Evolutionary conservation across 1,140 invertebrate species (phyloP).

Genomic region (Zophobas morio): DNA sequence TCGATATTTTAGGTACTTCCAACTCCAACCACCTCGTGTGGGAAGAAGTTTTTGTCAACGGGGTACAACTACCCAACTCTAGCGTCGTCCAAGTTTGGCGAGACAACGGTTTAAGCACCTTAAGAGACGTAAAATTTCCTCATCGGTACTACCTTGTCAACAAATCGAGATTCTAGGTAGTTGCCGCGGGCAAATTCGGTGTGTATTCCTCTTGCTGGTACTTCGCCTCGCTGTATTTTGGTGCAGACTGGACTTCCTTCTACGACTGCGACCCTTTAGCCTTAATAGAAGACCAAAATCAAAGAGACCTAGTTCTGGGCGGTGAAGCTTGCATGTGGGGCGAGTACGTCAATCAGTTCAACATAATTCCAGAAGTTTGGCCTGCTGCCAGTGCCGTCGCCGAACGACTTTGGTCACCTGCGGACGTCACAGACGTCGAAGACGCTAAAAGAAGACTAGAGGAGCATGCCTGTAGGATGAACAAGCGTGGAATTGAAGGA

Average conservation of each 20-base stretch:
- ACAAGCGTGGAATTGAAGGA: conserved; percentile 79
- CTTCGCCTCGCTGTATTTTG: conserved; percentile 80
- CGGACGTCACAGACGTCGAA: conserved; percentile 55
- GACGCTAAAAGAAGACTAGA: conserved; percentile 74
- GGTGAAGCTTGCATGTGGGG: conserved; percentile 95
- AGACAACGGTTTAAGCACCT: background rate
- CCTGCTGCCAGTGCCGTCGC: conserved; percentile 87
- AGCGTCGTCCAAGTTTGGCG: conserved; percentile 69
- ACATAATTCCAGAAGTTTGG: conserved; percentile 77
- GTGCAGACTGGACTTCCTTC: conserved; percentile 83
- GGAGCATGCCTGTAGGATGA: conserved; percentile 89
- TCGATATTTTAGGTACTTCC: conserved; percentile 70
- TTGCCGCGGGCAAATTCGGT: conserved; percentile 73
- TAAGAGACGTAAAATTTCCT: background rate
- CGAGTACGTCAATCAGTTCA: conserved; percentile 83
- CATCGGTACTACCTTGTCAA: too few relatives aligned
- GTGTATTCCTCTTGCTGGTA: conserved; percentile 90
- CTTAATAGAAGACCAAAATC: conserved; percentile 68
- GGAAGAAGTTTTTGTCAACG: conserved; percentile 94
- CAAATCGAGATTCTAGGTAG: conserved; percentile 65
- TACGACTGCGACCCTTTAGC: conserved; percentile 84
- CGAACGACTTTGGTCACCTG: conserved; percentile 85
- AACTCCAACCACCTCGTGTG: conserved; percentile 82
- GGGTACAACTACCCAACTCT: conserved; percentile 75
- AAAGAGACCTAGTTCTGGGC: conserved; percentile 78